Percentiles rank a stretch among this genome's conserved stretches.
Evolutionary conservation across 1,140 invertebrate species (phyloP).

Genomic region (Calosoma granatense): DNA sequence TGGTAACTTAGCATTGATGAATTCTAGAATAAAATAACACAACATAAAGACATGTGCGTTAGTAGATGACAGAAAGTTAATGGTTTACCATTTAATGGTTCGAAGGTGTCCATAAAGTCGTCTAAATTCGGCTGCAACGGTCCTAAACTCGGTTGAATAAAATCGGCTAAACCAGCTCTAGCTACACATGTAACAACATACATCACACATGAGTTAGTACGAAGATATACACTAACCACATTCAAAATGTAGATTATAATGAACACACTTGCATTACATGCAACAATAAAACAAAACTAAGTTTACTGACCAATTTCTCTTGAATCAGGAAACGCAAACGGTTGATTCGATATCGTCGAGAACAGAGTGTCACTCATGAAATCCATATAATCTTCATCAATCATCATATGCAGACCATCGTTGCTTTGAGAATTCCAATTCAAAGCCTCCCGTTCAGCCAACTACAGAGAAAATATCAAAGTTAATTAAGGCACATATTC

Average conservation of each 20-base stretch:
- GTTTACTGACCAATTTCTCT: constrained; percentile 77
- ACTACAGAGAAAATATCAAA: too few species aligned
- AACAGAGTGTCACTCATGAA: constrained; percentile 86
- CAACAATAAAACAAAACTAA: not conserved
- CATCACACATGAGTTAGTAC: constrained; percentile 16
- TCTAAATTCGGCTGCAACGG: constrained; percentile 94
- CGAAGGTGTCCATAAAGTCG: constrained; percentile 89
- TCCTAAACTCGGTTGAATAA: constrained; percentile 95
- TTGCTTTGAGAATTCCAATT: constrained; percentile 57
- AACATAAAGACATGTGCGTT: not conserved
- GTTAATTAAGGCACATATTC: too few species aligned
- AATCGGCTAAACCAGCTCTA: constrained; percentile 72
- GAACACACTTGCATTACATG: too few species aligned
- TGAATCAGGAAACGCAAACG: constrained; percentile 92
- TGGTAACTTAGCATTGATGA: constrained; percentile 47
- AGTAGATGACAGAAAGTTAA: not conserved
- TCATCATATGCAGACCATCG: constrained; percentile 62
- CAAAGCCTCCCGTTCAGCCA: constrained; percentile 69
- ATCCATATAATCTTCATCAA: constrained; percentile 82
- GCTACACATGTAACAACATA: constrained; percentile 36
- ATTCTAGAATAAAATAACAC: constrained; percentile 36
- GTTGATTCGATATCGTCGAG: constrained; percentile 80
- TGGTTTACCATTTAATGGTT: constrained; percentile 68
- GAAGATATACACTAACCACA: too few species aligned
- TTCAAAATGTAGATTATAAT: too few species aligned